A percentile compares a stretch with the other conserved stretches of the same genome.
These are phyloP conservation scores for Takifugu ocellatus DNA, from an alignment of 2,797 vertebrate genomes.

Conservation along the genomic window DNA sequence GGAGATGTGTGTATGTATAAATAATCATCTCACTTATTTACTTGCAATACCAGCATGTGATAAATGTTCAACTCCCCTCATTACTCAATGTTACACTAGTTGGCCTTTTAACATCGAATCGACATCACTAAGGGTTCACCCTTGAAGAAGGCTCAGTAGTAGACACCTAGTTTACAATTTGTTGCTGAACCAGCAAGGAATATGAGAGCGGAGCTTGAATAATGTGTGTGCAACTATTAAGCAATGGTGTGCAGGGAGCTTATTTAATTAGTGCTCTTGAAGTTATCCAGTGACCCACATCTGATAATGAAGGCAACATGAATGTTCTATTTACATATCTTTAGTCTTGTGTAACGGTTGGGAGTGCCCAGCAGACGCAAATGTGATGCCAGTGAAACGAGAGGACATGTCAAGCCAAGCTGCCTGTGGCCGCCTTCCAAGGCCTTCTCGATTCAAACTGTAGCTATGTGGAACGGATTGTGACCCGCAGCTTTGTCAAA, in stretches of 20 bases:
- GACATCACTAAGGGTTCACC: constrained; percentile 19
- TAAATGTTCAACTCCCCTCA: constrained; percentile 21
- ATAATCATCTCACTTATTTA: not conserved
- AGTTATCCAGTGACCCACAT: constrained; percentile 73
- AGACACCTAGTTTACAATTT: constrained; percentile 27
- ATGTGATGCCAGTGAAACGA: constrained; percentile 48
- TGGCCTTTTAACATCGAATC: constrained; percentile 25
- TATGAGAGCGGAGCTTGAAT: constrained; percentile 34
- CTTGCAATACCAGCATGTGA: constrained; percentile 12
- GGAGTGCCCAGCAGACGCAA: constrained; percentile 51
- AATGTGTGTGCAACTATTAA: constrained; percentile 44
- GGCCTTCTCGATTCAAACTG: constrained; percentile 36
- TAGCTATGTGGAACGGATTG: constrained; percentile 30
- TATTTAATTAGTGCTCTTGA: constrained; percentile 71
- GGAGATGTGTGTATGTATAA: not conserved
- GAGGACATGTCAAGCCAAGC: constrained; percentile 44
- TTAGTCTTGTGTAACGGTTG: constrained; percentile 68
- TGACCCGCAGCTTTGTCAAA: constrained; percentile 46
- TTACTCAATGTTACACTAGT: constrained; percentile 18
- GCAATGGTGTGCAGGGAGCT: constrained; percentile 52
- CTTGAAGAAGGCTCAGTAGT: constrained; percentile 25
- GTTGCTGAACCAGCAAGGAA: constrained; percentile 41
- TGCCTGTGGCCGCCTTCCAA: constrained; percentile 45
- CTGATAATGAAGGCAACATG: constrained; percentile 71
- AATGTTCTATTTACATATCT: constrained; percentile 75